Percentiles rank a stretch among this genome's conserved stretches.
These are phyloP conservation scores for Amblyjoppa proteus DNA, from an alignment of 2,888 invertebrate species.

Conservation along the genomic window DNA sequence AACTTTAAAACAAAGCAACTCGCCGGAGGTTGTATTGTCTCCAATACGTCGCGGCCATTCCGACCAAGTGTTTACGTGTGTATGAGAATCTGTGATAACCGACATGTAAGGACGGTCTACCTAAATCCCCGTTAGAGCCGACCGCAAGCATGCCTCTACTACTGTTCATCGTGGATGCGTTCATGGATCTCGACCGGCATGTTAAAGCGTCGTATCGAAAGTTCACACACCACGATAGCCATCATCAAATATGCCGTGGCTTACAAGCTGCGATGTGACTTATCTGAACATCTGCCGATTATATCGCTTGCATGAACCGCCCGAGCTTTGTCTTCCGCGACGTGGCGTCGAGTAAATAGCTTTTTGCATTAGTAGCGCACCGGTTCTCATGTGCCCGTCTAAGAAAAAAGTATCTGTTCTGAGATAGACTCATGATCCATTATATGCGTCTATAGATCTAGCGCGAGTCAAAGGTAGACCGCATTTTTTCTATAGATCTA, in stretches of 20 bases:
- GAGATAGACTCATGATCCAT: background rate
- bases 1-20: background rate
- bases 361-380: background rate
- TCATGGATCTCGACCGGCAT: background rate
- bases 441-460: background rate
- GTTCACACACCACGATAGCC: background rate
- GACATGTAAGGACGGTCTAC: background rate
- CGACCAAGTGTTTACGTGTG: background rate
- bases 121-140: background rate
- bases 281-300: constrained; percentile 22
- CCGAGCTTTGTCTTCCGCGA: background rate
- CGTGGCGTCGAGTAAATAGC: background rate
- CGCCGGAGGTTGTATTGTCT: background rate
- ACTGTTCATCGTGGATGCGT: background rate
- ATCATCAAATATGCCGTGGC: background rate
- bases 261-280: constrained; percentile 31
- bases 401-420: background rate
- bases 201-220: background rate
- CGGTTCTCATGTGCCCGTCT: background rate
- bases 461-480: background rate
- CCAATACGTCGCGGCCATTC: background rate
- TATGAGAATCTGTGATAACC: background rate
- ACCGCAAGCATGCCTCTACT: background rate
- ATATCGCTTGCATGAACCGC: background rate
- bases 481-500: too few species aligned